Base-by-base conservation (phyloP, 2,888 invertebrate genomes). In the Noctua comes region DNA sequence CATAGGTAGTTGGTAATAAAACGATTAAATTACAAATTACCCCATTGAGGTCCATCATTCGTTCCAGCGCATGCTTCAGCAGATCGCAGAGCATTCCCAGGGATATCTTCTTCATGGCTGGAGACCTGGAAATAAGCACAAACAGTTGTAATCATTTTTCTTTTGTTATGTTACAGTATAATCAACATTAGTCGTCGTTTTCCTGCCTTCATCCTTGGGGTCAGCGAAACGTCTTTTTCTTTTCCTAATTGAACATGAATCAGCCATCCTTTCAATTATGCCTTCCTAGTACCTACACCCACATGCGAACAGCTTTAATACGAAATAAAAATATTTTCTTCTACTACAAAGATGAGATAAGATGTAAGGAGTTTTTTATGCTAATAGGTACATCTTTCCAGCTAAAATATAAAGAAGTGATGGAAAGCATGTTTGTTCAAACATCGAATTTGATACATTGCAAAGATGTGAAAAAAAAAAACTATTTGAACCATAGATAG, bases 1-100 rank as follows among this genome's bases (percentile, higher is more conserved):
- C 13, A 13, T 68, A 64, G 57, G 48, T n/a, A n/a, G n/a, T n/a
- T n/a, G n/a, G n/a, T 66, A 76, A 68, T 76, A 78, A 78, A 84
- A 74, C 18, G 4, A 87, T 93, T 97, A 83, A 84, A 83, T 43
- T 86, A 93, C 97, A 83, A 85, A 84, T 97, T 97, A 99, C 99
- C 97, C 98, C 99, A 91, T 98, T 97, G 77, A 98, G 97, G 89
- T 97, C 97, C 92, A 98, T 98, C 98, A 99, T 98, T 88, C 98
- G 97, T 84, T 98, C 97, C 75, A 99, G 96, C 6, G 99, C 98
- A 94, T 98, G 98, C 90, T 98, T 98, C 36, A 99, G 97, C 82
- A 99, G 97, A 86, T 98, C 98, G 93, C 98, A 98, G 24, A 99
- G 97, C 91, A 98, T 98, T 84, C 98, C 98, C 54, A 98, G 93